Evolutionary conservation across 1,140 invertebrate genomes (phyloP), one percentile per base, ranked within the genome.

Genomic region (Neodiprion fabricii): DNA sequence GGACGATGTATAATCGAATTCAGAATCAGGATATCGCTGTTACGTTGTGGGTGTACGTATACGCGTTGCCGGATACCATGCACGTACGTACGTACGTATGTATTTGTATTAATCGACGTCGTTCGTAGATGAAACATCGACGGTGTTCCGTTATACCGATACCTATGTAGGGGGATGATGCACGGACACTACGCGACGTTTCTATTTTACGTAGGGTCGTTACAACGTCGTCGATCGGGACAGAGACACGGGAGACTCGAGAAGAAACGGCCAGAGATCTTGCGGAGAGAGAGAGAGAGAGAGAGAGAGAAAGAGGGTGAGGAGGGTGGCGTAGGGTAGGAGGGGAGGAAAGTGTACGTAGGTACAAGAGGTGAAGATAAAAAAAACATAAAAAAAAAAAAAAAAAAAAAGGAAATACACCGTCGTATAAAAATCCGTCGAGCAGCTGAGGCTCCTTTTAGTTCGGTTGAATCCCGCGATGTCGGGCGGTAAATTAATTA

Each of bases 291-390:
- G 74, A 72, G 61, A 53, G 75, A 75, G 75, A 72, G 68, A 61
- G 76, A 48, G 71, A 69, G 21, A 75, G 74, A 78, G 73, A 68
- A 61, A 70, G 71, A 71, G 67, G 75, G 67, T 61, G 76, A 11
- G 71, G n/a, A 61, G 49, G 28, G 74, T 28, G 72, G 48, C 48
- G 70, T 70, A 48, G 74, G 68, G 40, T 61, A 68, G 69, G 12
- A 67, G 11, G 48, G 50, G 71, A 50, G 28, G 28, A 40, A 40
- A 40, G 28, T 40, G 28, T 40, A 40, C 28, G 28, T 40, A 40
- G 28, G 28, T 40, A 40, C 28, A 40, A 40, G 28, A 40, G 28
- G 28, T 70, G 68, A 66, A 53, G 48, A 71, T 48, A 69, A 53
- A 7, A 48, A 47, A 69, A 67, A 48, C 10, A 61, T 48, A 69